Percentiles rank a stretch among this genome's conserved stretches.
Evolutionary conservation across 2,888 invertebrate species (phyloP).

Genomic region (Lasioglossum morio): DNA sequence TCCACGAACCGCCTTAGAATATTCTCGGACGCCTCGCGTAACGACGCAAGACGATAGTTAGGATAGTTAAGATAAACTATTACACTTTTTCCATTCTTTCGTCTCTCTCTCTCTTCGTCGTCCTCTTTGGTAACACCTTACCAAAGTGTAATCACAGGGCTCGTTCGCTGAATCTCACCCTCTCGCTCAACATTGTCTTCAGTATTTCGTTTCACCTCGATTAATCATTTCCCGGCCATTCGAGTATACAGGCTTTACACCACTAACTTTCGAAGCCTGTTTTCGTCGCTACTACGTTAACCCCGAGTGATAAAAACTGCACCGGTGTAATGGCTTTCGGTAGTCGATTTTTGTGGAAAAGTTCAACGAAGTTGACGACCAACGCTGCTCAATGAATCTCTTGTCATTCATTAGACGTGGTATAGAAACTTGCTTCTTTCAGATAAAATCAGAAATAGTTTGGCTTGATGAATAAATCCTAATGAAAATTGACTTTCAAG

Average conservation of each 20-base stretch:
- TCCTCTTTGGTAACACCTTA: background rate
- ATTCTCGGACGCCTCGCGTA: background rate
- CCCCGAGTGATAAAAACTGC: background rate
- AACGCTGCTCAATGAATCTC: background rate
- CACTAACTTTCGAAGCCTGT: background rate
- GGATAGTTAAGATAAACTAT: background rate
- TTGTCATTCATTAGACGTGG: background rate
- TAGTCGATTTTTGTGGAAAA: background rate
- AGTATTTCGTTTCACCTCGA: slow-evolving; percentile 10
- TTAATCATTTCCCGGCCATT: slow-evolving; percentile 3
- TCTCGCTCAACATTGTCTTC: background rate
- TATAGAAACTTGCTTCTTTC: background rate
- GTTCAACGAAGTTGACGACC: background rate
- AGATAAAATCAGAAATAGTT: background rate
- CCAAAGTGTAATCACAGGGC: background rate
- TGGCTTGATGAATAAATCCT: background rate
- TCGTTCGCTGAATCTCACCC: background rate
- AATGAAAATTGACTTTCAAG: no score
- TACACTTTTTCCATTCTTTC: background rate
- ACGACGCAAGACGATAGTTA: background rate
- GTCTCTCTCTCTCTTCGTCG: background rate
- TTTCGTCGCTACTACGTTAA: background rate
- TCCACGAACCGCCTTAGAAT: background rate
- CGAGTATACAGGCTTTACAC: background rate
- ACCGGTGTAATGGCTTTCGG: background rate